Evolutionary conservation across 1,140 invertebrate genomes (phyloP).

Genomic region (Battus philenor): DNA sequence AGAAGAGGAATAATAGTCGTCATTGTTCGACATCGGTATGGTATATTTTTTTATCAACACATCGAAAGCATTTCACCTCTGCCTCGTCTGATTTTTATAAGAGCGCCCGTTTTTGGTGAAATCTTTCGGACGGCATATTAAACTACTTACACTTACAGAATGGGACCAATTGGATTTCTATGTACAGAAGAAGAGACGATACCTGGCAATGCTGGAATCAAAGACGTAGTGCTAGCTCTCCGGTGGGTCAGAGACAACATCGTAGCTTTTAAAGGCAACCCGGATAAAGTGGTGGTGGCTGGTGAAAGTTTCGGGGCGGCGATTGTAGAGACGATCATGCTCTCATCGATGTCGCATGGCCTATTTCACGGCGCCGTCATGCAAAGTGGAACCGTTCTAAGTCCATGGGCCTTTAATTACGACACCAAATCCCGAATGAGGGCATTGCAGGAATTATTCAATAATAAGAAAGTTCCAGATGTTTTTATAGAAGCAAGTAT

Average conservation of each 20-base stretch:
- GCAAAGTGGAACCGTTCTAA: conserved; percentile 59
- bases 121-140: too few species aligned
- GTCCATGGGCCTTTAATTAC: conserved; percentile 58
- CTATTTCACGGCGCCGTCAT: conserved; percentile 59
- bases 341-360: conserved; percentile 37
- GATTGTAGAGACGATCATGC: conserved; percentile 51
- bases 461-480: conserved; percentile 18
- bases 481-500: conserved; percentile 22
- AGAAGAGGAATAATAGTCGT: conserved; percentile 80
- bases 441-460: conserved; percentile 25
- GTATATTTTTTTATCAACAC: background rate
- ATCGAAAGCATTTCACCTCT: background rate
- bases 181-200: conserved; percentile 76
- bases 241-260: conserved; percentile 82
- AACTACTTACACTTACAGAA: conserved; percentile 40
- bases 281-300: conserved; percentile 75
- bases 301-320: conserved; percentile 76
- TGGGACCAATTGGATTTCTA: conserved; percentile 70
- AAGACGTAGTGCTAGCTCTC: conserved; percentile 80
- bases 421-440: conserved; percentile 42
- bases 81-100: background rate
- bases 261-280: conserved; percentile 81
- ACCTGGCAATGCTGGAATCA: conserved; percentile 83
- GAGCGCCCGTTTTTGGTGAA: background rate
- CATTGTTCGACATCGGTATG: conserved; percentile 79